Evolutionary conservation across 2,888 invertebrate genomes (phyloP).

Genomic region (Agonopterix alstromeriana): DNA sequence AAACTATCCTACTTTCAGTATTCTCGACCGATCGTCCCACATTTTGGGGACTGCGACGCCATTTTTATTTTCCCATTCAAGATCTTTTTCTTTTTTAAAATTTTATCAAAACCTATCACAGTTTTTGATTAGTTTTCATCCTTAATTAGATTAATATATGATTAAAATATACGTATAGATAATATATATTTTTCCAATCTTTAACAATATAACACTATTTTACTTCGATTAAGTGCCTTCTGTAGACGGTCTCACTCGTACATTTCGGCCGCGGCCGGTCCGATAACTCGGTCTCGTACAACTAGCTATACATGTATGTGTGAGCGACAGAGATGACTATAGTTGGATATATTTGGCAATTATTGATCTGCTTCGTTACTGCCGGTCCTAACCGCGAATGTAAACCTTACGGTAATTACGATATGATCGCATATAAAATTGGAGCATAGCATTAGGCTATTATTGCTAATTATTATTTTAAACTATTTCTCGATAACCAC

Average conservation of each 20-base stretch:
- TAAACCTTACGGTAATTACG: constrained; percentile 43
- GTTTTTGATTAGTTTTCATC: constrained; percentile 76
- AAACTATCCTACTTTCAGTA: constrained; percentile 44
- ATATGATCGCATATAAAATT: constrained; percentile 67
- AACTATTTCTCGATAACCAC: constrained; percentile 75
- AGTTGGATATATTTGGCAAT: constrained; percentile 39
- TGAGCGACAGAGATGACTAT: constrained; percentile 29
- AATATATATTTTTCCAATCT: constrained; percentile 70
- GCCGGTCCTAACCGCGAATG: constrained; percentile 24
- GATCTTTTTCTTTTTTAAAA: constrained; percentile 58
- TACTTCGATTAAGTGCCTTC: constrained; percentile 49
- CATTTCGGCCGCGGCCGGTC: constrained; percentile 11
- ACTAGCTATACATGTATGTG: constrained; percentile 10
- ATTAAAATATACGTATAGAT: constrained; percentile 76
- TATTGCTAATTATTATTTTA: constrained; percentile 72
- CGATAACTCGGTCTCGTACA: constrained; percentile 5
- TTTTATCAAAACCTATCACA: constrained; percentile 78
- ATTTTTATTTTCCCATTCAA: constrained; percentile 20
- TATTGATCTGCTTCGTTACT: constrained; percentile 25
- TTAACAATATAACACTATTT: constrained; percentile 75
- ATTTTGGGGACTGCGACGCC: constrained; percentile 15
- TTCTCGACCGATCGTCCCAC: not conserved
- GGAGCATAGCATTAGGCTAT: constrained; percentile 70
- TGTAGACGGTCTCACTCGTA: constrained; percentile 6
- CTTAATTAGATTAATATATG: constrained; percentile 74